Conservation (phyloP, 2,888 invertebrate genomes). For the Aradus depressus region DNA sequence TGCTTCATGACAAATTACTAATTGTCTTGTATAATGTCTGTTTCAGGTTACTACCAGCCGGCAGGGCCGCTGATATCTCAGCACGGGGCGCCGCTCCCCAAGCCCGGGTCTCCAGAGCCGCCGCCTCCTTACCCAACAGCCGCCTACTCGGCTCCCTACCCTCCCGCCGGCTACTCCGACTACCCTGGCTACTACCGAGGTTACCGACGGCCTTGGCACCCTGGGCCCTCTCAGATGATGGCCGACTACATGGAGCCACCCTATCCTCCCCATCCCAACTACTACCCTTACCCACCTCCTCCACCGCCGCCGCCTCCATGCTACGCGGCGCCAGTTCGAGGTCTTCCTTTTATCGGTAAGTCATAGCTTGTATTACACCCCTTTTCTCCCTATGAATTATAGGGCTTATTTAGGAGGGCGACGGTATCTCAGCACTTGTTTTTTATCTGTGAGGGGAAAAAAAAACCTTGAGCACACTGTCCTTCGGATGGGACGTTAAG, state of each 20-base stretch:
- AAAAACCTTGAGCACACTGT: too few relatives aligned
- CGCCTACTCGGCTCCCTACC: conserved; percentile 37
- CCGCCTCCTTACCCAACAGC: conserved; percentile 37
- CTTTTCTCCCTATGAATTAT: neutral
- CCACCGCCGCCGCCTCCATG: conserved; percentile 37
- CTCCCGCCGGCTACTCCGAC: conserved; percentile 36
- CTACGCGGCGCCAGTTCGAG: conserved; percentile 51
- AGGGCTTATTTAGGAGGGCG: too few relatives aligned
- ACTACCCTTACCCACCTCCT: conserved; percentile 24
- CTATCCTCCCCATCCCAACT: conserved; percentile 27
- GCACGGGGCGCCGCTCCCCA: conserved; percentile 64
- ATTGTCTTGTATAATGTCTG: conserved; percentile 16
- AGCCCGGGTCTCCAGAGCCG: conserved; percentile 39
- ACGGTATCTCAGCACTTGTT: too few relatives aligned
- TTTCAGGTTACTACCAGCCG: conserved; percentile 80
- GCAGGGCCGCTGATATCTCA: conserved; percentile 79
- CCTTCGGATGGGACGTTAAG: too few relatives aligned
- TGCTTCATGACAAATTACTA: too few relatives aligned
- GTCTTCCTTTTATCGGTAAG: conserved; percentile 53
- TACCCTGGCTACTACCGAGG: conserved; percentile 36
- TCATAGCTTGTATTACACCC: conserved; percentile 29
- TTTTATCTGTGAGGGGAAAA: too few relatives aligned
- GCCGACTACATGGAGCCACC: conserved; percentile 42
- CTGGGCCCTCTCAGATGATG: conserved; percentile 32
- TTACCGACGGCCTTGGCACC: conserved; percentile 40